Percentiles rank a stretch among this genome's conserved stretches.
Evolutionary conservation across 2,888 invertebrate species (phyloP).

Genomic region (Rhimphoctona megacephalus): DNA sequence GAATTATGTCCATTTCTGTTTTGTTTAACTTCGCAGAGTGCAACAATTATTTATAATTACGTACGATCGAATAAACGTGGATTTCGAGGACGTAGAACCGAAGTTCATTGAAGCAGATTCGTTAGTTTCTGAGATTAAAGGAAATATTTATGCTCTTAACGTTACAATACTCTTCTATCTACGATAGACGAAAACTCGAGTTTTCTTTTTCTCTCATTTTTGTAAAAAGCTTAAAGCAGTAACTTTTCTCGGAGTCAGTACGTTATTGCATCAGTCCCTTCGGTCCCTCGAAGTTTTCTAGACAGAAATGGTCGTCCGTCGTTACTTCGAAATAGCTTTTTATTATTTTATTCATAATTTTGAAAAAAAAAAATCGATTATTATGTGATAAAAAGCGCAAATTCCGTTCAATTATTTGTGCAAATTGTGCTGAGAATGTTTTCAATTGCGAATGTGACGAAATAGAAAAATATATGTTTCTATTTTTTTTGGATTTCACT

Average conservation of each 20-base stretch:
- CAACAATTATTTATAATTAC: slow-evolving; percentile 56
- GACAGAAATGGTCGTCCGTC: slow-evolving; percentile 1
- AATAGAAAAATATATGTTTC: too few relatives aligned
- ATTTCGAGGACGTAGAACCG: slow-evolving; percentile 49
- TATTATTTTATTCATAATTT: not conserved
- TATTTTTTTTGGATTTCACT: too few relatives aligned
- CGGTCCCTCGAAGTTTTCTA: slow-evolving; percentile 67
- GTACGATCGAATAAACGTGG: slow-evolving; percentile 30
- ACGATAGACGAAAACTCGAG: slow-evolving; percentile 45
- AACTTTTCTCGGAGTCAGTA: slow-evolving; percentile 63
- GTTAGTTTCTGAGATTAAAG: slow-evolving; percentile 52
- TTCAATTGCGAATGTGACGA: too few relatives aligned
- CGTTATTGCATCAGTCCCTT: slow-evolving; percentile 69
- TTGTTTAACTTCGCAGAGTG: slow-evolving; percentile 32
- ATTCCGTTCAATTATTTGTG: not conserved
- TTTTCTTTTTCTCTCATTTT: slow-evolving; percentile 32
- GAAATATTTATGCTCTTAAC: slow-evolving; percentile 41
- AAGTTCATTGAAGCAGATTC: slow-evolving; percentile 54
- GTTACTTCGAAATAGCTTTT: slow-evolving; percentile 13
- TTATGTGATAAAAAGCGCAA: not conserved
- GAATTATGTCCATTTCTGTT: slow-evolving; percentile 14
- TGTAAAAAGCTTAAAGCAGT: slow-evolving; percentile 63
- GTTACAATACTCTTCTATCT: slow-evolving; percentile 49
- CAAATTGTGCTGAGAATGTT: not conserved
- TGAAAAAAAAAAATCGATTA: not conserved